Conservation (phyloP, 2,113 vertebrate genomes). For the Piprites chloris region DNA sequence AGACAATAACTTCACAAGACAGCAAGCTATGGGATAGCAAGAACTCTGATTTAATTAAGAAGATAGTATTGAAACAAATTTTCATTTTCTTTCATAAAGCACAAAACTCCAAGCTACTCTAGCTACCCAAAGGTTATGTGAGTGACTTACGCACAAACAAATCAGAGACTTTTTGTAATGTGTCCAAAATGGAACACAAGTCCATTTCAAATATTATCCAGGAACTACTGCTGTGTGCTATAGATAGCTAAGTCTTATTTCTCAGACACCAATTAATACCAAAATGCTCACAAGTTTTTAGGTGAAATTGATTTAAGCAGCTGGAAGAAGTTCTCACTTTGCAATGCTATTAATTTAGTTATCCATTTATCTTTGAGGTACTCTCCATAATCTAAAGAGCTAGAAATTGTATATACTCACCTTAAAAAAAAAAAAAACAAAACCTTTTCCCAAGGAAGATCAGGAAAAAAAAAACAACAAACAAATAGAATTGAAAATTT, state of each 20-base stretch:
- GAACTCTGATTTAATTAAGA: background rate
- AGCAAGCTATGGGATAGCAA: background rate
- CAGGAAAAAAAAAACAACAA: background rate
- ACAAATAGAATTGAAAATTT: background rate
- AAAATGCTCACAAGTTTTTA: constrained; percentile 14
- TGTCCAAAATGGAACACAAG: background rate
- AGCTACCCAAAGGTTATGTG: background rate
- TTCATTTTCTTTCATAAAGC: background rate
- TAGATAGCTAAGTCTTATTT: background rate
- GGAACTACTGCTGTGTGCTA: background rate
- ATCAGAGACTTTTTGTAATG: background rate
- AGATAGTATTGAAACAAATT: background rate
- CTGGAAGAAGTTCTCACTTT: background rate
- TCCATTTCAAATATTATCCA: background rate
- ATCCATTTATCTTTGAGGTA: background rate
- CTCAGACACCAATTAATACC: background rate
- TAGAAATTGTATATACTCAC: background rate
- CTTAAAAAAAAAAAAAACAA: background rate
- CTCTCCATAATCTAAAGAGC: background rate
- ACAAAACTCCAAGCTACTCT: background rate
- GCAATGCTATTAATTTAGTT: background rate
- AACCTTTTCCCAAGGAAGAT: background rate
- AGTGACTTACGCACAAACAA: background rate
- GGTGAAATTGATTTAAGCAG: constrained; percentile 7
- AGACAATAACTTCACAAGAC: background rate